Base-by-base conservation (phyloP, 2,113 vertebrate genomes). In the Fulica atra region DNA sequence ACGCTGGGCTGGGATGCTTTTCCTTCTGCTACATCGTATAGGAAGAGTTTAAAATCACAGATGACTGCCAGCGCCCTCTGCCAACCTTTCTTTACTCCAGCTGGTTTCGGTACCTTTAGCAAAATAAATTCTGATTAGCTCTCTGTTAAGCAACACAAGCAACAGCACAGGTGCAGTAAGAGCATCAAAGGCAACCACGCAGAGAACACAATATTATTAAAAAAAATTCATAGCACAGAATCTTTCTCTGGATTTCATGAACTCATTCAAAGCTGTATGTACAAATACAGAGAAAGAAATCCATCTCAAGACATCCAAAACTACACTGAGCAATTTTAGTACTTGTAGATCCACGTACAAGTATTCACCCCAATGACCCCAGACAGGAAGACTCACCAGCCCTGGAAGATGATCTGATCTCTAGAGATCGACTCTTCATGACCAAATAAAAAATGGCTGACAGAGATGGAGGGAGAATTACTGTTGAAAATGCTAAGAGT, bases 21-120 rank as follows among this genome's bases (percentile, higher is more conserved):
- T 87, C 99, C 99, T 98, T 99, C 99, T 50, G 99, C 98, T 86
- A 99, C 97, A 65, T 99, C 99, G 13, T 99, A 99, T 6, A 99
- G 98, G 96, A 99, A 99, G 36, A 99, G 98, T 86, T 99, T 99
- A 97, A 99, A 99, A 98, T 99, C 99, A 80, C 99, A 99, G 38
- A 99, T 99, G 44, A 99, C 98, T 31, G 99, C 99, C 95, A 99
- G 88, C 0, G 99, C 99, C 95, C 99, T 98, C 92, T 99, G 99
- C 99, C 99, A 99, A 16, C 99, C 99, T 88, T 99, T 99, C 98
- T 99, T 99, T 88, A 99, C 99, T 56, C 99, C 99, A 13, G 99
- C 98, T 21, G 99, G 99, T 96, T 99, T 99, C 18, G 99, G 99
- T 76, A 99, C 98, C 99, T 99, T 95, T 59, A 84, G 74, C 61